Base-by-base conservation (phyloP, 2,797 vertebrate genomes). In the Cetoscarus ocellatus region DNA sequence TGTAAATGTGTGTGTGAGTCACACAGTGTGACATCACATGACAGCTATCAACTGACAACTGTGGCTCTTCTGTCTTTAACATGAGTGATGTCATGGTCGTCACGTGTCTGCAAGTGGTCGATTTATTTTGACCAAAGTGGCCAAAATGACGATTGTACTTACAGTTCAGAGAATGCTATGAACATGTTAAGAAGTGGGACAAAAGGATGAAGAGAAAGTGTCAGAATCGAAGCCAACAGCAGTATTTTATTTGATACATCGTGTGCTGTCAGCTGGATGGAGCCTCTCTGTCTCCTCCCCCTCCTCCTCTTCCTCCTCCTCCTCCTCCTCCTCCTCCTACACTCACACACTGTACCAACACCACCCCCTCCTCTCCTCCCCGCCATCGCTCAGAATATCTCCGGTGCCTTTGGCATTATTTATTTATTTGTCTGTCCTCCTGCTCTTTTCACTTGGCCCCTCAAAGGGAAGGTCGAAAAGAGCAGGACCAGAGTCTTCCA, bases 381-480 rank as follows among this genome's bases (percentile, higher is more conserved):
- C 72, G 34, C 68, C 62, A 40, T 77, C 63, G 55, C 75, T 64
- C 51, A 67, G 70, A 77, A 72, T 68, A 77, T 69, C 72, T 62
- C 47, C 53, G 57, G 65, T 49, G 45, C 77, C 70, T 80, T 70
- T 34, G 42, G 49, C 44, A 47, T 83, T 80, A 66, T 70, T 64
- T 74, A 77, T 85, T 80, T 70, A 67, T 80, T 39, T 66, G 34
- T 70, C 43, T 71, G 45, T 44, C 49, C 54, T 51, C 0, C 19
- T 73, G 61, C 55, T 75, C 70, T 76, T 64, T 64, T 63, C 54
- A 54, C 67, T 81, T 59, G 47, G 40, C 52, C 73, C 40, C 58
- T 73, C 39, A 40, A 40, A 54, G 58, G 63, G 59, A 67, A 80
- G 76, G 73, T 88, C 79, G 27, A 27, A 77, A 78, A 58, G 69